A percentile compares a stretch with the other conserved stretches of the same genome.
Evolutionary conservation across 2,888 invertebrate species (phyloP).

Genomic region (Diplazon laetatorius): DNA sequence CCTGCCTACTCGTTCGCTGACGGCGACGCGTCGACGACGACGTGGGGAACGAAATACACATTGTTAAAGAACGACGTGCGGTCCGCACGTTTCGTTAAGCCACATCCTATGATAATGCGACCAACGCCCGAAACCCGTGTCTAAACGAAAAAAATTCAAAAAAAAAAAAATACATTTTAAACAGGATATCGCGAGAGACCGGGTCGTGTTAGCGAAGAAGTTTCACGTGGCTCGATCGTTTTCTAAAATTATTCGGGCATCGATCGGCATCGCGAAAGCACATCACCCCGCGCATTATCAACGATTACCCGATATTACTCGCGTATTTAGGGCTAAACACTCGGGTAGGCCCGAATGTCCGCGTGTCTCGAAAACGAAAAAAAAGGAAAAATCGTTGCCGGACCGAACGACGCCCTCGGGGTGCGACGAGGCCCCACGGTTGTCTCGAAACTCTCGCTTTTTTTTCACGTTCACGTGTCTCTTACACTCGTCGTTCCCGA

Average conservation of each 20-base stretch:
- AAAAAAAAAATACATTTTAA: conserved; percentile 5
- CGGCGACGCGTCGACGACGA: background rate
- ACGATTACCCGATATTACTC: conserved; percentile 77
- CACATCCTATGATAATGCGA: conserved; percentile 59
- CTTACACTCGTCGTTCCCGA: conserved; percentile 38
- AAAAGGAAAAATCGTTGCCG: too few relatives aligned
- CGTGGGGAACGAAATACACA: conserved; percentile 41
- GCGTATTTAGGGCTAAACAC: conserved; percentile 78
- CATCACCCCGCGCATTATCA: conserved; percentile 74
- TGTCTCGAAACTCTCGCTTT: conserved; percentile 36
- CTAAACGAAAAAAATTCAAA: conserved; percentile 39
- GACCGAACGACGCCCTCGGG: too few relatives aligned
- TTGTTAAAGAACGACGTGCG: conserved; percentile 39
- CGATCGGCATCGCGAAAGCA: conserved; percentile 10
- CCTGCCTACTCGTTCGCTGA: conserved; percentile 55
- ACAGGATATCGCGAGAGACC: conserved; percentile 48
- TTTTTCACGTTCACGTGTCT: conserved; percentile 31
- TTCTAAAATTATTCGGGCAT: conserved; percentile 30
- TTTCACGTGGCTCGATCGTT: conserved; percentile 34
- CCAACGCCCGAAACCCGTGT: conserved; percentile 36
- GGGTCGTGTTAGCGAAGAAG: conserved; percentile 45
- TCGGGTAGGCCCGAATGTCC: conserved; percentile 66
- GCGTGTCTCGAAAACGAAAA: conserved; percentile 74
- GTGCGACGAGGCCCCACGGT: conserved; percentile 53
- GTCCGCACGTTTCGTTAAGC: conserved; percentile 28